A percentile compares a stretch with the other conserved stretches of the same genome.
Evolutionary conservation across 1,140 invertebrate species (phyloP).

Genomic region (Pseudomyrmex pallidus): DNA sequence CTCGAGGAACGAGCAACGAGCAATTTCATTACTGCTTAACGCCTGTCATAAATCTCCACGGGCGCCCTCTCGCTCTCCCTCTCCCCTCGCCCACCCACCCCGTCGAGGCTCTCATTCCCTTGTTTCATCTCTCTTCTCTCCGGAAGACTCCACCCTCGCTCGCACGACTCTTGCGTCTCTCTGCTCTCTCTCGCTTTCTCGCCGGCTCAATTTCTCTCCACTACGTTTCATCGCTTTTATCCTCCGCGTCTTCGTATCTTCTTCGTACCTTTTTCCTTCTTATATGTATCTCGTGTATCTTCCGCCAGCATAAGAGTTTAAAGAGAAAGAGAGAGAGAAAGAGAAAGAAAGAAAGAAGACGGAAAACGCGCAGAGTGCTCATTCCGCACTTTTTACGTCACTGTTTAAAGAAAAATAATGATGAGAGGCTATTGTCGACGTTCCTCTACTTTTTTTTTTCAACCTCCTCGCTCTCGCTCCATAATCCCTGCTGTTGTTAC

Average conservation of each 20-base stretch:
- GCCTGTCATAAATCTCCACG: slow-evolving; percentile 85
- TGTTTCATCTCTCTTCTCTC: slow-evolving; percentile 66
- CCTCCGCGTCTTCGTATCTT: slow-evolving; percentile 62
- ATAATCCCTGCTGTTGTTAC: slow-evolving; percentile 48
- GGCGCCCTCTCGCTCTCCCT: slow-evolving; percentile 71
- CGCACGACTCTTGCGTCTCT: slow-evolving; percentile 43
- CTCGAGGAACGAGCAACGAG: slow-evolving; percentile 84
- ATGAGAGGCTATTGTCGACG: slow-evolving; percentile 20
- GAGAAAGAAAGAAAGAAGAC: too few species aligned
- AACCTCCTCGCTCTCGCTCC: not conserved
- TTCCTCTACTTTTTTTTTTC: not conserved
- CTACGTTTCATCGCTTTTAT: slow-evolving; percentile 69
- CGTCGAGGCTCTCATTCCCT: slow-evolving; percentile 66
- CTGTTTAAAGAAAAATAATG: slow-evolving; percentile 63
- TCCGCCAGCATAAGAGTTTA: not conserved
- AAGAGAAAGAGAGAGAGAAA: too few species aligned
- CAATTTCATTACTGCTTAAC: slow-evolving; percentile 86
- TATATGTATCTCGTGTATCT: not conserved
- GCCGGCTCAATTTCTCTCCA: slow-evolving; percentile 63
- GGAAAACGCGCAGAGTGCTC: slow-evolving; percentile 54
- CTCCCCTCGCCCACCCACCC: slow-evolving; percentile 61
- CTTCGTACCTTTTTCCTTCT: not conserved
- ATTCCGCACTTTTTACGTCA: slow-evolving; percentile 41
- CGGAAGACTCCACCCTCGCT: slow-evolving; percentile 55
- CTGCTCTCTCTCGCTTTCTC: slow-evolving; percentile 57